Percentiles rank a stretch among this genome's conserved stretches.
Conservation (phyloP, 2,888 invertebrate genomes). For the Dendrolimus pini region DNA sequence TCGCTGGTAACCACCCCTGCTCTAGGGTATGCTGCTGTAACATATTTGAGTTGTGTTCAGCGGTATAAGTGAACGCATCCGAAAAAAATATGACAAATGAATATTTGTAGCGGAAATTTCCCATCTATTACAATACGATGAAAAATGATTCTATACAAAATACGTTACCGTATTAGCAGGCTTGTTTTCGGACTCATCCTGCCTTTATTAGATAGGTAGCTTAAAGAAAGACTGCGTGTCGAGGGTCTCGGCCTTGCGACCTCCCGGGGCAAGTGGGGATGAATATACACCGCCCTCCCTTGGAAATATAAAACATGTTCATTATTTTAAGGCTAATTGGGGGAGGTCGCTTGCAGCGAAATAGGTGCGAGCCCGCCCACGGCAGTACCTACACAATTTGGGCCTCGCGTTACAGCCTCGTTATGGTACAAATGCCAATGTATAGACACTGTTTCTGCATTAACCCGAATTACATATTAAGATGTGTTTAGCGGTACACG, state of each 20-base stretch:
- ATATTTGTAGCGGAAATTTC: no score
- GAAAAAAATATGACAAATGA: no score
- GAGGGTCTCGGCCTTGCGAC: conserved; percentile 59
- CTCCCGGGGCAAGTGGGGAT: conserved; percentile 70
- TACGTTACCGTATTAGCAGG: conserved; percentile 25
- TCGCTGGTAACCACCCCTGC: no score
- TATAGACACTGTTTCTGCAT: conserved; percentile 70
- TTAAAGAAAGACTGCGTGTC: conserved; percentile 47
- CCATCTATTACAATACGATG: no score
- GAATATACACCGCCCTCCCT: conserved; percentile 68
- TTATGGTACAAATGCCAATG: conserved; percentile 51
- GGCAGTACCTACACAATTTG: conserved; percentile 66
- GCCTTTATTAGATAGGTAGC: conserved; percentile 29
- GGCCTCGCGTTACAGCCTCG: conserved; percentile 56
- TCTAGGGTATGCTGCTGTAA: no score
- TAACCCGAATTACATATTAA: conserved; percentile 55
- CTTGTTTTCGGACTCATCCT: conserved; percentile 36
- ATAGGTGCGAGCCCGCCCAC: conserved; percentile 65
- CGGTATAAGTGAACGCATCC: no score
- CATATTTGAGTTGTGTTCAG: no score
- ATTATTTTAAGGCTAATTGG: conserved; percentile 78
- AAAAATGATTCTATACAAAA: conserved; percentile 27
- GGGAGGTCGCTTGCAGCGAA: conserved; percentile 68
- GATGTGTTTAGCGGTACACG: conserved; percentile 21
- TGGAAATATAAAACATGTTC: conserved; percentile 77